These are phyloP conservation scores for Gymnarchus niloticus DNA, from an alignment of 2,113 vertebrate species.

Conservation along the genomic window DNA sequence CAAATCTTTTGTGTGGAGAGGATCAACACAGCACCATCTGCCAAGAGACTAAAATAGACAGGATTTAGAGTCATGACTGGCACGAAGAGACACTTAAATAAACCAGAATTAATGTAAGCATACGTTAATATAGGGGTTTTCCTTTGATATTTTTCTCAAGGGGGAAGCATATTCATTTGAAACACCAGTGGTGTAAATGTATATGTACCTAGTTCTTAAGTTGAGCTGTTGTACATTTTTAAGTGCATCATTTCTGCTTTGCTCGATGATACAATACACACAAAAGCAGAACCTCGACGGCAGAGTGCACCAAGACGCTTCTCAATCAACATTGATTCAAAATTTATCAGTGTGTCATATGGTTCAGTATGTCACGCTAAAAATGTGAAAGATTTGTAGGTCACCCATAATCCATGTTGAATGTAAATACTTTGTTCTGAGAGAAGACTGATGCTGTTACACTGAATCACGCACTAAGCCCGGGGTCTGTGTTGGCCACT, in stretches of 20 bases:
- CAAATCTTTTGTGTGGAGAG: background rate
- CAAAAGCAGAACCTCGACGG: background rate
- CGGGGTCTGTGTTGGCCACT: conserved; percentile 38
- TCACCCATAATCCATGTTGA: conserved; percentile 41
- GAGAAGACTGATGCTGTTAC: conserved; percentile 39
- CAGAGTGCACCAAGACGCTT: conserved; percentile 31
- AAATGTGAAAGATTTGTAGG: conserved; percentile 36
- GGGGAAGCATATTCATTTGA: background rate
- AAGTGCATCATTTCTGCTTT: background rate
- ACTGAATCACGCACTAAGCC: conserved; percentile 34
- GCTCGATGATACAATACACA: background rate
- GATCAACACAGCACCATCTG: background rate
- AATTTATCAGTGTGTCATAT: conserved; percentile 28
- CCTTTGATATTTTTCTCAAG: background rate
- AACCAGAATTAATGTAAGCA: background rate
- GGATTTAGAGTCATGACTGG: background rate
- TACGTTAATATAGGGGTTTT: background rate
- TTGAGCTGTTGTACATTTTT: background rate
- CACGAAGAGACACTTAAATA: background rate
- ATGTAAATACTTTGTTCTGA: conserved; percentile 31
- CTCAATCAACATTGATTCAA: conserved; percentile 36
- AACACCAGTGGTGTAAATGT: background rate
- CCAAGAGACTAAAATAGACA: background rate
- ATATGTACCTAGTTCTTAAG: background rate
- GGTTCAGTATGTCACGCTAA: conserved; percentile 41